phyloP scores from a whole-genome alignment of 92 coral and sea anemone species.

The Palythoa heliodiscus region DNA sequence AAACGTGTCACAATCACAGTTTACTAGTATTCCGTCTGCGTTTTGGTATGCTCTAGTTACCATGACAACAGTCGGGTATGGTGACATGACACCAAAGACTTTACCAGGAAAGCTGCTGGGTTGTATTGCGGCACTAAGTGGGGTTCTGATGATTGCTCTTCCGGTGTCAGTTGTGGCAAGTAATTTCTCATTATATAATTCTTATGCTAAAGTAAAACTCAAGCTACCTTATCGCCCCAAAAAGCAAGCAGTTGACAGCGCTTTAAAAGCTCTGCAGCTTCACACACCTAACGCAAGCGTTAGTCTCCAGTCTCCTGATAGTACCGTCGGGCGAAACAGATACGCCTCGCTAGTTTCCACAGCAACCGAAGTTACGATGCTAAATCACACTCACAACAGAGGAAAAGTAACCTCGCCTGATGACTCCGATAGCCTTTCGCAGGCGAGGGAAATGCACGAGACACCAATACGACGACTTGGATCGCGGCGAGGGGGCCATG shows the following conservation, averaged over 20 bases:
- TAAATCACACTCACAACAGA: conserved; percentile 55
- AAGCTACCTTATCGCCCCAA: conserved; percentile 89
- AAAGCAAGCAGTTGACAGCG: conserved; percentile 83
- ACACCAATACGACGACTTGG: conserved; percentile 58
- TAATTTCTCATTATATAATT: conserved; percentile 91
- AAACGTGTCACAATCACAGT: conserved; percentile 56
- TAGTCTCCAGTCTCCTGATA: conserved; percentile 70
- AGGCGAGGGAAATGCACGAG: conserved; percentile 45
- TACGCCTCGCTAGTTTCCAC: conserved; percentile 79
- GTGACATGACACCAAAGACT: conserved; percentile 91
- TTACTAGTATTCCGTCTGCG: conserved; percentile 91
- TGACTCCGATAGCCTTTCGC: conserved; percentile 41
- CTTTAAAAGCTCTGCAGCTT: conserved; percentile 82
- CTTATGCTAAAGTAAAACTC: conserved; percentile 96
- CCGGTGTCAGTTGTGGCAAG: conserved; percentile 99
- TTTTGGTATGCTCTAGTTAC: conserved; percentile 99
- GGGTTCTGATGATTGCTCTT: conserved; percentile 97
- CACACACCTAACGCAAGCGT: conserved; percentile 85
- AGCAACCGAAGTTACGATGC: conserved; percentile 58
- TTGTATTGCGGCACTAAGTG: conserved; percentile 91
- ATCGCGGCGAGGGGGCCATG: conserved; percentile 62
- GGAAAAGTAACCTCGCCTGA: conserved; percentile 52
- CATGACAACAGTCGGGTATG: conserved; percentile 99
- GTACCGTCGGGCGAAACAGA: conserved; percentile 66
- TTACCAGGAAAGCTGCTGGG: conserved; percentile 92